Percentiles rank a stretch among this genome's conserved stretches.
Evolutionary conservation across 2,888 invertebrate species (phyloP).

Genomic region (Leptopilina syphax): DNA sequence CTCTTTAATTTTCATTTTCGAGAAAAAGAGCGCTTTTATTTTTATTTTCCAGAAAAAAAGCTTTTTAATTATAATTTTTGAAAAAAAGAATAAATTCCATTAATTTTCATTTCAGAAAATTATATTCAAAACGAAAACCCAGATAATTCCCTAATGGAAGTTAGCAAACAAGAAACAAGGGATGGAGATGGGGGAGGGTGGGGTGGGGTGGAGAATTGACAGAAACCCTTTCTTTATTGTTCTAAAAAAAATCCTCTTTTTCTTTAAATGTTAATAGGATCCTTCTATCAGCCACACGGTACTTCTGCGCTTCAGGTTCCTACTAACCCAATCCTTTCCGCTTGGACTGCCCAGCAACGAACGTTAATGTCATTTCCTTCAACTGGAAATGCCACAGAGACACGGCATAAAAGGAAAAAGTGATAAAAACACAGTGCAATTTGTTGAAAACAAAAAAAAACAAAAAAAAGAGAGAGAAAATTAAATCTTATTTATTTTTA

Average conservation of each 20-base stretch:
- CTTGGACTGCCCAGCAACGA: constrained; percentile 14
- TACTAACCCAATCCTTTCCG: constrained; percentile 50
- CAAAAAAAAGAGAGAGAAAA: not conserved
- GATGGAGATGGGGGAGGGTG: not conserved
- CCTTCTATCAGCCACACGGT: constrained; percentile 25
- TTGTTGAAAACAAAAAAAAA: no score
- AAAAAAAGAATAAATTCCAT: no score
- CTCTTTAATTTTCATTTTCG: no score
- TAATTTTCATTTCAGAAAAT: no score
- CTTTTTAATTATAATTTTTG: no score
- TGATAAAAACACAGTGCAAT: no score
- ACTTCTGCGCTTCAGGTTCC: constrained; percentile 51
- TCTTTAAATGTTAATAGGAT: constrained; percentile 28
- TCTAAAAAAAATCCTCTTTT: constrained; percentile 5
- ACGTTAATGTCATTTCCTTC: constrained; percentile 13
- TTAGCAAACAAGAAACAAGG: not conserved
- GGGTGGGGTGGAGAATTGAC: not conserved
- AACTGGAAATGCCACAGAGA: not conserved
- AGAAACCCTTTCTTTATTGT: constrained; percentile 1
- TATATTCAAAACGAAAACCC: not conserved
- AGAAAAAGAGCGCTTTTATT: no score
- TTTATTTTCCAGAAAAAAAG: no score
- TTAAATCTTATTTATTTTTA: constrained; percentile 24
- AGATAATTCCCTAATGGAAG: constrained; percentile 33
- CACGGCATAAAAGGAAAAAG: not conserved